These are phyloP conservation scores for Eupithecia exiguata DNA, from an alignment of 2,888 invertebrate genomes.

Conservation along the genomic window DNA sequence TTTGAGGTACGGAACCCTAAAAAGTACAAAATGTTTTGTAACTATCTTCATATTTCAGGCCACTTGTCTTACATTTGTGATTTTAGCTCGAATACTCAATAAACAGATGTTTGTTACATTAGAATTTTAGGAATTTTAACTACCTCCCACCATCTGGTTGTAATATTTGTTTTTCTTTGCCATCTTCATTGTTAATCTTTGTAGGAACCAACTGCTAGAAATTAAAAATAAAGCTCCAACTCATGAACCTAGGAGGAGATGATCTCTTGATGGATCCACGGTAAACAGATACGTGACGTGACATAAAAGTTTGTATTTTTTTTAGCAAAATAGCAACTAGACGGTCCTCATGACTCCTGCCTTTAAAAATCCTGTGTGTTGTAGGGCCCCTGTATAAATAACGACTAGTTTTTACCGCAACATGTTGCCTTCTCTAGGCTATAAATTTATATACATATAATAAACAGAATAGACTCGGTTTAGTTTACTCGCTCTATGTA, in stretches of 20 bases:
- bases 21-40: background rate
- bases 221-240: no score
- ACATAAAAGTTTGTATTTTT: no score
- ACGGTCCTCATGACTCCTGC: background rate
- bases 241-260: no score
- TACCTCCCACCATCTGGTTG: background rate
- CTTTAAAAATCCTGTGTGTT: background rate
- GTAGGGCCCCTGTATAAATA: background rate
- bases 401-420: background rate
- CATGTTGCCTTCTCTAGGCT: background rate
- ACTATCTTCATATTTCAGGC: background rate
- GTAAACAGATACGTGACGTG: no score
- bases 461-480: background rate
- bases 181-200: background rate
- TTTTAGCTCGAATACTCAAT: background rate
- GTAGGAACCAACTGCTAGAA: background rate
- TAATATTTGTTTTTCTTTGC: background rate
- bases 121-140: background rate
- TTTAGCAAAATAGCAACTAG: no score
- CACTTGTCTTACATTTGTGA: background rate
- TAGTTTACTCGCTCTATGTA: constrained; percentile 32
- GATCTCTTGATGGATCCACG: no score
- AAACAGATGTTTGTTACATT: constrained; percentile 1
- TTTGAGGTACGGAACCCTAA: no score
- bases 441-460: no score